Conservation (phyloP, 1,140 invertebrate species). For the Popillia japonica region DNA sequence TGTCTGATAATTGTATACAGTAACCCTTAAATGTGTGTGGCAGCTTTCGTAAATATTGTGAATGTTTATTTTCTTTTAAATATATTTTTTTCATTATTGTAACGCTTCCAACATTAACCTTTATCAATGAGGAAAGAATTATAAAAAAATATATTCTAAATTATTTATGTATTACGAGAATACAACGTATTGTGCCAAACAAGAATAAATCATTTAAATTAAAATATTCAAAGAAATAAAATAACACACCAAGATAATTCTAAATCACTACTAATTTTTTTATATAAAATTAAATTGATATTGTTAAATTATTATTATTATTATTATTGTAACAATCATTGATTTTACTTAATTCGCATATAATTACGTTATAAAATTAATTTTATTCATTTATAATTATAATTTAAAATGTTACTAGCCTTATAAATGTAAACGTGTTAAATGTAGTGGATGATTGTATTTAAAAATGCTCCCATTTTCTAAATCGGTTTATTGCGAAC, state of each 20-base stretch:
- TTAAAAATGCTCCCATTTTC: not conserved
- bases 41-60: conserved; percentile 13
- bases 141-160: conserved; percentile 27
- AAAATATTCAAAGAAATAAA: not conserved
- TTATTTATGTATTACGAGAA: conserved; percentile 11
- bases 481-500: conserved; percentile 23
- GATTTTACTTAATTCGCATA: not conserved
- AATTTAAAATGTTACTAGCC: too few relatives aligned
- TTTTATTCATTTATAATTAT: too few relatives aligned
- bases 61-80: conserved; percentile 28
- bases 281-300: conserved; percentile 5
- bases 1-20: conserved; percentile 20
- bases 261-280: not conserved
- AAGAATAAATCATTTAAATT: not conserved
- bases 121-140: conserved; percentile 5
- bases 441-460: conserved; percentile 2
- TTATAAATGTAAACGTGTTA: not conserved
- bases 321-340: not conserved
- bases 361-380: too few relatives aligned
- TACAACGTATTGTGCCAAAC: conserved; percentile 9
- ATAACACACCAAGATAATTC: not conserved
- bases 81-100: not conserved
- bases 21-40: conserved; percentile 21
- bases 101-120: conserved; percentile 17
- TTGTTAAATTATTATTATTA: not conserved